Base-by-base conservation (phyloP, 2,888 invertebrate genomes). In the Ophion costatus region DNA sequence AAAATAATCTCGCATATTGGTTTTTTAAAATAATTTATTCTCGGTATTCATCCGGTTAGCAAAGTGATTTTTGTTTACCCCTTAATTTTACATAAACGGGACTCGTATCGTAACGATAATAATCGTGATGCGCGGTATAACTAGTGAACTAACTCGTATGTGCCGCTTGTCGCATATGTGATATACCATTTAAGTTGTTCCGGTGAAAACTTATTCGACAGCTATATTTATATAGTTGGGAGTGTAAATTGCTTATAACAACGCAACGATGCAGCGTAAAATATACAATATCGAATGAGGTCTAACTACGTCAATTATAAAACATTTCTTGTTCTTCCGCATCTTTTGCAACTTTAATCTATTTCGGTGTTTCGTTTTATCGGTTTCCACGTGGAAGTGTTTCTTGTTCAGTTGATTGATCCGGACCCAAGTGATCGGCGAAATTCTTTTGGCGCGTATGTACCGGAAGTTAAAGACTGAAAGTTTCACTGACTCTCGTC, bases 201-300 rank as follows among this genome's bases (percentile, higher is more conserved):
- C 64, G 81, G 69, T 57, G 76, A 64, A 61, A 79, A 83, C 63
- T 59, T 75, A 79, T 71, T 80, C 56, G 74, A 73, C 74, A 63
- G 6, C 56, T 56, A 38, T 38, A 38, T 38, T 7, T 38, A 38
- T 38, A 38, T 61, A 70, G 77, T 78, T 81, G 76, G 79, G 75
- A 66, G 70, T 84, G 80, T 80, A 78, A 84, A 80, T 76, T 80
- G 84, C 67, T 85, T 85, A 77, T 76, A 79, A 84, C 82, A 80
- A 86, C 78, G 81, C 77, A 85, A 87, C 81, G 76, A 85, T 76
- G 81, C 81, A 87, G 85, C 83, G 73, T 83, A 82, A 87, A 83
- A 85, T 85, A 87, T 83, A 83, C 70, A 83, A 81, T 79, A 86
- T 85, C 83, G 79, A 81, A 75, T 85, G 75, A 64, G 80, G 79